These are phyloP conservation scores for Bagarius yarrelli DNA, from an alignment of 2,113 vertebrate genomes.

Conservation along the genomic window DNA sequence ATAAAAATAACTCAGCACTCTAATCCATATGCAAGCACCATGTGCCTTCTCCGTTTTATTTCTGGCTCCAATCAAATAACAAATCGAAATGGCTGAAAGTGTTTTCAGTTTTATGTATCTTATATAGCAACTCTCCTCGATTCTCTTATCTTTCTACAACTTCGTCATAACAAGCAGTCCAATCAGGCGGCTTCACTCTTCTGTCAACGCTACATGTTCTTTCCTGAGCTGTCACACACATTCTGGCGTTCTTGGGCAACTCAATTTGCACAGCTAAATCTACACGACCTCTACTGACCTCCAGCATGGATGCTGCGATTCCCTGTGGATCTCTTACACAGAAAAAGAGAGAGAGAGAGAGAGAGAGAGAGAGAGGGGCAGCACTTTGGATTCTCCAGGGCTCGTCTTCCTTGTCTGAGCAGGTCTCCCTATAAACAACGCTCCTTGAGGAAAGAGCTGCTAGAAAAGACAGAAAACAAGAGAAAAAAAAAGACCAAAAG, in stretches of 20 bases:
- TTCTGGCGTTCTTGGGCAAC: constrained; percentile 42
- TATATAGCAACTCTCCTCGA: no score
- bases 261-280: constrained; percentile 55
- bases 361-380: background rate
- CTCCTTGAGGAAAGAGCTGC: background rate
- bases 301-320: constrained; percentile 10
- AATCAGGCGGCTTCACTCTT: constrained; percentile 2
- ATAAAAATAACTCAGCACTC: constrained; percentile 52
- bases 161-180: background rate
- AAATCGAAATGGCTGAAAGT: no score
- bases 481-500: no score
- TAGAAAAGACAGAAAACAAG: background rate
- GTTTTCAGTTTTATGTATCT: no score
- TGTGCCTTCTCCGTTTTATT: constrained; percentile 33
- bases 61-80: background rate
- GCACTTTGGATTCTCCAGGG: constrained; percentile 18
- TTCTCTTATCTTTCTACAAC: background rate
- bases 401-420: constrained; percentile 40
- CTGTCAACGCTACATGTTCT: constrained; percentile 8
- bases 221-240: constrained; percentile 16
- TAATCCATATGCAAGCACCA: constrained; percentile 48
- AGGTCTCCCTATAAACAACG: constrained; percentile 39
- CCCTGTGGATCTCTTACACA: constrained; percentile 19
- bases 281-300: constrained; percentile 44
- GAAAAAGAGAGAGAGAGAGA: background rate